phyloP scores from a whole-genome alignment of 2,797 vertebrate species.

The Poeciliopsis presidionis region DNA sequence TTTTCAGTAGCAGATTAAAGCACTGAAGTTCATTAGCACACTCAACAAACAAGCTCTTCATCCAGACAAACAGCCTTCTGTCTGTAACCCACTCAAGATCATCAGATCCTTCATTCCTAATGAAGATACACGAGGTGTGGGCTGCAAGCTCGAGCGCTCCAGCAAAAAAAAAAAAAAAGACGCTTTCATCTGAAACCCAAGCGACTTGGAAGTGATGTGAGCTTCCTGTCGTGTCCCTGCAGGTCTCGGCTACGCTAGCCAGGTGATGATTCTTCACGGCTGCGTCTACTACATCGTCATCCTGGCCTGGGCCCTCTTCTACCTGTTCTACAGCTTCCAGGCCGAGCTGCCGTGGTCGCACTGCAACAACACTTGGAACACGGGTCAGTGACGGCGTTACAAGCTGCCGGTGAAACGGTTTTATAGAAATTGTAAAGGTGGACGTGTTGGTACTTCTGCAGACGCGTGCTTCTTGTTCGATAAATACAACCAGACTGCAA shows the following conservation, averaged over 20 bases:
- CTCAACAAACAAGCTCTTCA: slow-evolving; percentile 38
- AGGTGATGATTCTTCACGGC: slow-evolving; percentile 79
- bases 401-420: not conserved
- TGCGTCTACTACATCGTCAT: slow-evolving; percentile 81
- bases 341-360: slow-evolving; percentile 75
- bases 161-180: slow-evolving; percentile 8
- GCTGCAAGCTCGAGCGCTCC: slow-evolving; percentile 34
- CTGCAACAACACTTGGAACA: slow-evolving; percentile 84
- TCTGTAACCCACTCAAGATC: slow-evolving; percentile 37
- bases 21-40: slow-evolving; percentile 49
- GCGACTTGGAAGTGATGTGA: slow-evolving; percentile 15
- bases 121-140: slow-evolving; percentile 46
- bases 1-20: slow-evolving; percentile 21
- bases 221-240: not conserved
- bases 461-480: slow-evolving; percentile 71
- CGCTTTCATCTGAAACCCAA: slow-evolving; percentile 37
- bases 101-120: slow-evolving; percentile 44
- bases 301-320: slow-evolving; percentile 79
- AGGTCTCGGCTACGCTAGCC: slow-evolving; percentile 80
- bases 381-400: slow-evolving; percentile 44
- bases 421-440: not conserved
- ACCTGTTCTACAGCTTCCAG: slow-evolving; percentile 75
- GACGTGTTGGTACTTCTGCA: slow-evolving; percentile 30
- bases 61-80: slow-evolving; percentile 29
- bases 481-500: slow-evolving; percentile 53